Evolutionary conservation across 1,140 invertebrate species (phyloP).

Genomic region (Ctenoplectra terminalis): DNA sequence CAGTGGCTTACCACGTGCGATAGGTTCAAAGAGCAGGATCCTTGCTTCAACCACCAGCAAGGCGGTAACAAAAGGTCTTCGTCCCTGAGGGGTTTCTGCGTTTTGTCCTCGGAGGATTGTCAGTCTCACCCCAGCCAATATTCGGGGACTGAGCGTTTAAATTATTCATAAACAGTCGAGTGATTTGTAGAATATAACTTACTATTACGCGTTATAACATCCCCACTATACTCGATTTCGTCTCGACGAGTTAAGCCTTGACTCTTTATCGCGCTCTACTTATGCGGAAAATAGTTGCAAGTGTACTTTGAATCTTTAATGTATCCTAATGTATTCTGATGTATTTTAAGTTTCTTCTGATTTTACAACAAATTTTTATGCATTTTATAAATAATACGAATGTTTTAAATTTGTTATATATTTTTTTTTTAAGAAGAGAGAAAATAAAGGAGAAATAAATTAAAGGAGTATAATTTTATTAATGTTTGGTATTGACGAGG

Average conservation of each 20-base stretch:
- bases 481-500: no score
- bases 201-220: constrained; percentile 70
- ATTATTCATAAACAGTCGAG: constrained; percentile 78
- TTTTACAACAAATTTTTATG: no score
- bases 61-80: constrained; percentile 64
- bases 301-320: no score
- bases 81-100: constrained; percentile 59
- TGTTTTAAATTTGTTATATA: not conserved
- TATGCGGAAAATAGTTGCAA: not conserved
- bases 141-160: constrained; percentile 71
- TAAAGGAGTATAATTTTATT: no score
- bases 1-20: constrained; percentile 62
- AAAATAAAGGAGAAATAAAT: no score
- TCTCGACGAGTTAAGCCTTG: constrained; percentile 21
- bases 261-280: not conserved
- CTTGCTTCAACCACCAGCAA: constrained; percentile 56
- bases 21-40: constrained; percentile 62
- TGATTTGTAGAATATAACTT: constrained; percentile 77
- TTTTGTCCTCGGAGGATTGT: constrained; percentile 67
- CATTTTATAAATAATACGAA: no score
- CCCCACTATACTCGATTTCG: constrained; percentile 61
- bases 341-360: not conserved
- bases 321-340: no score
- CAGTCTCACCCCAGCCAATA: constrained; percentile 60
- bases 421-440: no score